Evolutionary conservation across 2,113 vertebrate species (phyloP).

Genomic region (Ammodytes marinus): DNA sequence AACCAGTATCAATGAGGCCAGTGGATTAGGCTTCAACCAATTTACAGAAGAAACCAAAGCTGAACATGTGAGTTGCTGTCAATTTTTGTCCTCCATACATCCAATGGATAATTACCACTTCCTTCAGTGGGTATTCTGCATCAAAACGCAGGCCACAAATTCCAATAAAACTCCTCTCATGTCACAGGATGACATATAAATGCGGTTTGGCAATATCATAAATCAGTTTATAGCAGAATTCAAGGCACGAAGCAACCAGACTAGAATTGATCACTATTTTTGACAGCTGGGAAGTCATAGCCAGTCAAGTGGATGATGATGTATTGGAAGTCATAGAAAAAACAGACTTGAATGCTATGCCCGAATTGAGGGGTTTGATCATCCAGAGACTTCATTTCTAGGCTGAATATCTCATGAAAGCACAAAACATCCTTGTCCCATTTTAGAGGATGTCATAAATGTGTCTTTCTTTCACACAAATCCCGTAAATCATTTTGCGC

Average conservation of each 20-base stretch:
- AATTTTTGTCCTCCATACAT: conserved; percentile 10
- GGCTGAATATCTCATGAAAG: background rate
- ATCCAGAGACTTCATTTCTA: background rate
- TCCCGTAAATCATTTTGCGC: background rate
- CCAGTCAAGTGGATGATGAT: conserved; percentile 40
- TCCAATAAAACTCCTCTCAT: conserved; percentile 68
- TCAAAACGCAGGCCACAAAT: conserved; percentile 67
- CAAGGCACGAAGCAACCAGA: conserved; percentile 30
- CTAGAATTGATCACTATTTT: conserved; percentile 31
- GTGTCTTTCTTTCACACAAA: background rate
- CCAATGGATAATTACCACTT: conserved; percentile 37
- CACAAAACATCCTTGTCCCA: background rate
- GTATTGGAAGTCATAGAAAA: conserved; percentile 23
- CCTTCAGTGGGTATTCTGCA: conserved; percentile 51
- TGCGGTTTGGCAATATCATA: conserved; percentile 50
- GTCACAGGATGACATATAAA: conserved; percentile 72
- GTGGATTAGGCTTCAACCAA: conserved; percentile 7
- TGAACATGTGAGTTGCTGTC: conserved; percentile 17
- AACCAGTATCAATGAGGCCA: background rate
- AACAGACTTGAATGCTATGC: conserved; percentile 3
- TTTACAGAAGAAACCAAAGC: conserved; percentile 20
- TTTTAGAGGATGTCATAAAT: background rate
- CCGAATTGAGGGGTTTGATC: conserved; percentile 16
- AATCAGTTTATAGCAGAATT: conserved; percentile 56
- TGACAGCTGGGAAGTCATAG: conserved; percentile 52